These are phyloP conservation scores for Diplazon laetatorius DNA, from an alignment of 2,888 invertebrate species.

Conservation along the genomic window DNA sequence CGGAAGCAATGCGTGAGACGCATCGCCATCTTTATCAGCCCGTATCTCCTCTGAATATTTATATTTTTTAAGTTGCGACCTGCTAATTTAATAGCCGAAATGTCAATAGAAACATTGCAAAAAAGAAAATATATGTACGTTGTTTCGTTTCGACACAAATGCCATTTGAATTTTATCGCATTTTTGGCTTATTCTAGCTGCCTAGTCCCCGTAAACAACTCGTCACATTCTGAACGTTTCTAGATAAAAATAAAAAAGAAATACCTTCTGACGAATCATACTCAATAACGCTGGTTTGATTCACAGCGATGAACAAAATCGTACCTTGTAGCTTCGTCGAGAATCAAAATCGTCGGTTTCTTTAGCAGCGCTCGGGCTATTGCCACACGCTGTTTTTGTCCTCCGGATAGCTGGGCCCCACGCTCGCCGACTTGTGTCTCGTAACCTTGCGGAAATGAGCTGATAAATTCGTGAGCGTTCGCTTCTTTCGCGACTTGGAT, in stretches of 20 bases:
- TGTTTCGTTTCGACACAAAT: no score
- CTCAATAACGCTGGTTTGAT: background rate
- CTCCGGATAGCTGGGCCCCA: slow-evolving; percentile 96
- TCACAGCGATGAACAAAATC: background rate
- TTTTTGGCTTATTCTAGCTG: no score
- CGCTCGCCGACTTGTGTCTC: slow-evolving; percentile 94
- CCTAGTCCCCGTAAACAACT: no score
- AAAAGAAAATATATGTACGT: no score
- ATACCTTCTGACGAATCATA: background rate
- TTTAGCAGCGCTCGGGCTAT: slow-evolving; percentile 97
- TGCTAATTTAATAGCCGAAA: no score
- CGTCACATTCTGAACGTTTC: no score
- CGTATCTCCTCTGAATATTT: no score
- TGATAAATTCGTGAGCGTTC: slow-evolving; percentile 96
- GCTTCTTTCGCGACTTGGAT: slow-evolving; percentile 92
- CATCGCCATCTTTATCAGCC: no score
- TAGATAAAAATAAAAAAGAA: background rate
- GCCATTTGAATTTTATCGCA: no score
- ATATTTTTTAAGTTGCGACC: no score
- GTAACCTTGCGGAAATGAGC: slow-evolving; percentile 91
- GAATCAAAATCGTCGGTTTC: slow-evolving; percentile 92
- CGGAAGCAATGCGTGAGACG: no score
- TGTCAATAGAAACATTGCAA: no score
- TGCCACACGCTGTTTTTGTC: slow-evolving; percentile 97
- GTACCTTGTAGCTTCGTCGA: slow-evolving; percentile 98